phyloP scores from a whole-genome alignment of 2,113 vertebrate species.

The Solenodon paradoxus region DNA sequence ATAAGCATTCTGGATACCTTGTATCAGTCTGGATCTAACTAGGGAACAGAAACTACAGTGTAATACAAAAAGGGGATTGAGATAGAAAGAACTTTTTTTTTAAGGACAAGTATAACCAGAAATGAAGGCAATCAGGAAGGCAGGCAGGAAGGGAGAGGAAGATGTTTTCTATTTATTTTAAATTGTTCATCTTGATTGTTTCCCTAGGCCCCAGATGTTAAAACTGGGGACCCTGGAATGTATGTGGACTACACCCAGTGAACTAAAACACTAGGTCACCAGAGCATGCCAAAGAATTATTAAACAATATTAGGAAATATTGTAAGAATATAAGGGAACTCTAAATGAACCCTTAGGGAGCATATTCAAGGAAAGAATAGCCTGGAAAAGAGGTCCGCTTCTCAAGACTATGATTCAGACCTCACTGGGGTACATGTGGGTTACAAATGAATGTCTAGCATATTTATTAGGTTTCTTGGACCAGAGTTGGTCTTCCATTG shows the following conservation, averaged over 20 bases:
- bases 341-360: neutral
- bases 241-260: too few relatives aligned
- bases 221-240: too few relatives aligned
- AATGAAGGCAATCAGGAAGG: too few relatives aligned
- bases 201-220: too few relatives aligned
- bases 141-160: too few relatives aligned
- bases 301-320: neutral
- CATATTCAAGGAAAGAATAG: neutral
- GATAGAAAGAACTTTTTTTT: too few relatives aligned
- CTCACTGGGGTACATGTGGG: neutral
- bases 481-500: neutral
- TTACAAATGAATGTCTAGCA: neutral
- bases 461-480: neutral
- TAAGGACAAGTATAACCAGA: too few relatives aligned
- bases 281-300: constrained; percentile 23
- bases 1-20: neutral
- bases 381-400: neutral
- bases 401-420: neutral
- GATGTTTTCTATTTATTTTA: too few relatives aligned
- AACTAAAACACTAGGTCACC: too few relatives aligned
- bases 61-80: too few relatives aligned
- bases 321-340: neutral
- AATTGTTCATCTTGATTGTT: too few relatives aligned
- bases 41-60: neutral
- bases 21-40: neutral